Percentiles rank a stretch among this genome's conserved stretches.
Evolutionary conservation across 2,888 invertebrate genomes (phyloP).

Genomic region (Acanthosepion pharaonis): DNA sequence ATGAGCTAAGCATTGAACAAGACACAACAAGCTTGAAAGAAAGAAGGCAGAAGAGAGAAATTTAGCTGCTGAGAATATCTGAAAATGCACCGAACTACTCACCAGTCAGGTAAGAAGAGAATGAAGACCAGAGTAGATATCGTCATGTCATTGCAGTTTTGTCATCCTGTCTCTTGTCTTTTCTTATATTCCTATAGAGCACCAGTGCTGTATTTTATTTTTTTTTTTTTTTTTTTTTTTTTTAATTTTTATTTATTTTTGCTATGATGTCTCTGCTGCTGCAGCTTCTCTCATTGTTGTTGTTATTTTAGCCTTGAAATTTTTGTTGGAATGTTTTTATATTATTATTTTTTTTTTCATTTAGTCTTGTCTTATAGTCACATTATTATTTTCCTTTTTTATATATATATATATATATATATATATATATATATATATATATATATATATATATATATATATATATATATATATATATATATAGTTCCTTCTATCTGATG

Average conservation of each 20-base stretch:
- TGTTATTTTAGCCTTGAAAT: not conserved
- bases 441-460: no score
- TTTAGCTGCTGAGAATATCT: conserved; percentile 22
- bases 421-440: no score
- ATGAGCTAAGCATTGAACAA: conserved; percentile 33
- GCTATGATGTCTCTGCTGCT: not conserved
- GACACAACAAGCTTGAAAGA: conserved; percentile 33
- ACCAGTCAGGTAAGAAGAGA: conserved; percentile 33
- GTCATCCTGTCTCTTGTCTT: not conserved
- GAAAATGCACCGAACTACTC: conserved; percentile 20
- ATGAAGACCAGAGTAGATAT: conserved; percentile 21
- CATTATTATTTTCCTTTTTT: no score
- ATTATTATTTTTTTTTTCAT: not conserved
- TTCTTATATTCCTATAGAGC: not conserved
- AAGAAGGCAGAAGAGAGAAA: conserved; percentile 25
- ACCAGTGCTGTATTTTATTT: not conserved
- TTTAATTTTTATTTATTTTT: not conserved
- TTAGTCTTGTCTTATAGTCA: not conserved
- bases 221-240: no score
- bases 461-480: no score
- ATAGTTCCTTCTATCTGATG: no score
- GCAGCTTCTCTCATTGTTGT: not conserved
- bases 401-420: no score
- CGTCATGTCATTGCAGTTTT: not conserved
- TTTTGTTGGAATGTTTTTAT: not conserved